Evolutionary conservation across 1,140 invertebrate species (phyloP).

Genomic region (Drosophila arizonae): DNA sequence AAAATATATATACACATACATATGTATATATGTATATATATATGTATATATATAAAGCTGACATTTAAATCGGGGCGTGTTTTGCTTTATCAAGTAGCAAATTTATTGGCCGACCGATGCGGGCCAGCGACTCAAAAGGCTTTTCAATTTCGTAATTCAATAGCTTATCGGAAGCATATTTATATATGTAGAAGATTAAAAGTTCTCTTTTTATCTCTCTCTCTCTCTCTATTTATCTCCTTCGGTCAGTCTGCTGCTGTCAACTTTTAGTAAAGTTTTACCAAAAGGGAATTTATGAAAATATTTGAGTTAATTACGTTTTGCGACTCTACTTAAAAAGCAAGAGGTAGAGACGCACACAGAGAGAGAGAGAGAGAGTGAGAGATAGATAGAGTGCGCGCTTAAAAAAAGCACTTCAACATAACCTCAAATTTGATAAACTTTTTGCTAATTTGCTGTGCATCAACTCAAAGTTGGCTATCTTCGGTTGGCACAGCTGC

Average conservation of each 20-base stretch:
- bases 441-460: neutral
- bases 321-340: too few species aligned
- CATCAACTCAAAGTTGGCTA: neutral
- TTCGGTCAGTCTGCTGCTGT: too few species aligned
- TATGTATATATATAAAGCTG: slow-evolving; percentile 30
- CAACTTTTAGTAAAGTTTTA: too few species aligned
- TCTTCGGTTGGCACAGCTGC: neutral
- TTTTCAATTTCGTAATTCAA: neutral
- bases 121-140: neutral
- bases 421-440: slow-evolving; percentile 8
- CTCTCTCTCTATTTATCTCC: too few species aligned
- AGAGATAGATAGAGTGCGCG: neutral
- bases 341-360: too few species aligned
- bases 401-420: neutral
- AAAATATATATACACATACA: slow-evolving; percentile 1
- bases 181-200: neutral
- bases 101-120: neutral
- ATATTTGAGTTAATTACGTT: too few species aligned
- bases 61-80: slow-evolving; percentile 31
- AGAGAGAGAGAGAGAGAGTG: too few species aligned
- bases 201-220: too few species aligned
- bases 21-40: slow-evolving; percentile 7
- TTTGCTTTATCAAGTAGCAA: slow-evolving; percentile 38
- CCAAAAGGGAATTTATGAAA: too few species aligned
- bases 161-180: neutral